A percentile compares a stretch with the other conserved stretches of the same genome.
These are phyloP conservation scores for Nephrocerus scutellatus DNA, from an alignment of 2,888 invertebrate genomes.

Conservation along the genomic window DNA sequence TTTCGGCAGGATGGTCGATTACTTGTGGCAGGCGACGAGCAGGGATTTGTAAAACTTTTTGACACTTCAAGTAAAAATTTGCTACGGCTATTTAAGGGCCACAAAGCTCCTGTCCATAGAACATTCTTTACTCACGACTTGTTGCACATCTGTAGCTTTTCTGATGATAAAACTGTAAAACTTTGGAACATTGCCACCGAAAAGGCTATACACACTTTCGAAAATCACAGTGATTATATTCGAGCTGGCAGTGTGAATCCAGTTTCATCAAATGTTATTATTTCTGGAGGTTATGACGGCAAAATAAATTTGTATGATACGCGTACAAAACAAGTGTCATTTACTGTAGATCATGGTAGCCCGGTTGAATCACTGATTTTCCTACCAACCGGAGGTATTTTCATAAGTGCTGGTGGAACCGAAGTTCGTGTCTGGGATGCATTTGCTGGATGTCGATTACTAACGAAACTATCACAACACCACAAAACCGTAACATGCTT, in stretches of 20 bases:
- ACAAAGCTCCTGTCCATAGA: constrained; percentile 70
- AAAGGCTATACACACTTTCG: constrained; percentile 58
- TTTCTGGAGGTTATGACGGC: constrained; percentile 87
- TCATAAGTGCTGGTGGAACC: constrained; percentile 86
- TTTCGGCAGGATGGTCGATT: constrained; percentile 76
- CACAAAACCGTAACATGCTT: constrained; percentile 92
- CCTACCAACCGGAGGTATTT: constrained; percentile 81
- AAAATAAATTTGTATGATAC: constrained; percentile 82
- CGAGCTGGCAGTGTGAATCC: constrained; percentile 77
- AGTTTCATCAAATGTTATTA: constrained; percentile 64
- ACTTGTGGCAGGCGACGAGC: constrained; percentile 86
- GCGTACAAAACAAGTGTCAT: constrained; percentile 61
- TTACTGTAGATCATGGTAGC: constrained; percentile 76
- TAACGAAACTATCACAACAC: constrained; percentile 82
- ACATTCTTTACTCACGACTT: constrained; percentile 75
- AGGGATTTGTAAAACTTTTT: constrained; percentile 78
- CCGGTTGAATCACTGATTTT: constrained; percentile 86
- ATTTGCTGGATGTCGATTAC: constrained; percentile 66
- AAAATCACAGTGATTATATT: constrained; percentile 72
- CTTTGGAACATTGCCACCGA: constrained; percentile 92
- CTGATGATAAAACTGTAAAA: constrained; percentile 80
- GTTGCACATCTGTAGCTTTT: constrained; percentile 74
- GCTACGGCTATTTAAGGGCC: constrained; percentile 79
- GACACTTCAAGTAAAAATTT: constrained; percentile 77
- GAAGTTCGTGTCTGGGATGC: constrained; percentile 92